Evolutionary conservation across 2,888 invertebrate genomes (phyloP).

Genomic region (Napeogenes inachia): DNA sequence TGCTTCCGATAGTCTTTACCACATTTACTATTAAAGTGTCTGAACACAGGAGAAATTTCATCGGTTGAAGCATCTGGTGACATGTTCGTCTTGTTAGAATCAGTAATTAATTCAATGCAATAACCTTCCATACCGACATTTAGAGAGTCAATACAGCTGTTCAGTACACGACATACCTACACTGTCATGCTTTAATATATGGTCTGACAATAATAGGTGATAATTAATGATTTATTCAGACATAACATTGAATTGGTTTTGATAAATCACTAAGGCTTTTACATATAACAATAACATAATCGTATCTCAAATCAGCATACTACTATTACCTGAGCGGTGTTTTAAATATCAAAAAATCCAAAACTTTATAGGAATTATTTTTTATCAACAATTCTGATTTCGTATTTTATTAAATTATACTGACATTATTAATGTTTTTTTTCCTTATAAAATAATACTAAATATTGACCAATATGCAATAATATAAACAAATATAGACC

Average conservation of each 20-base stretch:
- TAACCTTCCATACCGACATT: slow-evolving; percentile 28
- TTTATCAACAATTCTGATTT: no score
- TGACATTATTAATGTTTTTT: no score
- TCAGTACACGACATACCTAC: slow-evolving; percentile 19
- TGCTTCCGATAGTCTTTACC: background rate
- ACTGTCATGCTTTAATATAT: slow-evolving; percentile 27
- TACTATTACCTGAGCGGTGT: no score
- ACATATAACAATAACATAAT: background rate
- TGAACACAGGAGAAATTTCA: slow-evolving; percentile 18
- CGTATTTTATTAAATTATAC: no score
- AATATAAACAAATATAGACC: no score
- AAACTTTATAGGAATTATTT: no score
- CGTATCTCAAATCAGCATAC: background rate
- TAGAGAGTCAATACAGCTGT: slow-evolving; percentile 23
- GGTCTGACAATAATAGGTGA: slow-evolving; percentile 18
- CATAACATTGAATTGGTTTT: background rate
- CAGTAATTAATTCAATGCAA: slow-evolving; percentile 33
- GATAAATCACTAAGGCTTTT: background rate
- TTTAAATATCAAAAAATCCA: no score
- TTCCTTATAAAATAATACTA: no score
- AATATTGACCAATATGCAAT: no score
- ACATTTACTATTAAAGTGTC: slow-evolving; percentile 12
- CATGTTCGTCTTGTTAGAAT: slow-evolving; percentile 30
- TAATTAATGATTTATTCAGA: background rate
- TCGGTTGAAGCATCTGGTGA: slow-evolving; percentile 30